These are phyloP conservation scores for Phrixothrix hirtus DNA, from an alignment of 2,888 invertebrate genomes.

Conservation along the genomic window DNA sequence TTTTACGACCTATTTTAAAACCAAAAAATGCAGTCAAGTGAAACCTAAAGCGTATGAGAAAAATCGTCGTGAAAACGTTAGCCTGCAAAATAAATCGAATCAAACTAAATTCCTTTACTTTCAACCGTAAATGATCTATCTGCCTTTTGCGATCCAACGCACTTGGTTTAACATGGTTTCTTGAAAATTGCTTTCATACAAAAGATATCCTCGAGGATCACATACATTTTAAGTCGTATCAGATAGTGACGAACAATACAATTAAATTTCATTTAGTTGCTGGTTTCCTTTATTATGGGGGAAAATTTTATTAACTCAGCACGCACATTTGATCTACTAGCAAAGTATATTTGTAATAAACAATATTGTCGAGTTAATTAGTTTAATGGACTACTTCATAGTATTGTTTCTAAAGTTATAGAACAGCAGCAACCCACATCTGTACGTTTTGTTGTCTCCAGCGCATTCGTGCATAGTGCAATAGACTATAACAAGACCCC, in stretches of 20 bases:
- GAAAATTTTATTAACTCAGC: too few species aligned
- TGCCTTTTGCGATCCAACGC: conserved; percentile 34
- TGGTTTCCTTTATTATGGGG: too few species aligned
- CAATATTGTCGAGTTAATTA: too few species aligned
- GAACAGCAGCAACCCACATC: conserved; percentile 5
- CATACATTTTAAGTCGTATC: conserved; percentile 7
- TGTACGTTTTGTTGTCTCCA: conserved; percentile 13
- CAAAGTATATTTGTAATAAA: too few species aligned
- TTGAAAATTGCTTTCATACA: conserved; percentile 18
- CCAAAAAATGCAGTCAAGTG: conserved; percentile 36
- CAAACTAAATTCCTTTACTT: conserved; percentile 43
- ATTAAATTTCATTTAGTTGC: too few species aligned
- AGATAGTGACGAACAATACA: too few species aligned
- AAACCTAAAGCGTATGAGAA: conserved; percentile 42
- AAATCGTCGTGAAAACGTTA: conserved; percentile 39
- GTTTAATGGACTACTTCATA: background rate
- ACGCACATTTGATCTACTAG: too few species aligned
- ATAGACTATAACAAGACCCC: conserved; percentile 25
- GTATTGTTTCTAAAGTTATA: conserved; percentile 8
- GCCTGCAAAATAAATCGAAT: conserved; percentile 47
- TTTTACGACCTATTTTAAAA: conserved; percentile 26
- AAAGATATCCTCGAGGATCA: conserved; percentile 9
- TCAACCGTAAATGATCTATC: conserved; percentile 44
- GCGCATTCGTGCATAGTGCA: conserved; percentile 26
- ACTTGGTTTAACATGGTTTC: conserved; percentile 25